Base-by-base conservation (phyloP, 1,140 invertebrate species). In the Penaeus chinensis region DNA sequence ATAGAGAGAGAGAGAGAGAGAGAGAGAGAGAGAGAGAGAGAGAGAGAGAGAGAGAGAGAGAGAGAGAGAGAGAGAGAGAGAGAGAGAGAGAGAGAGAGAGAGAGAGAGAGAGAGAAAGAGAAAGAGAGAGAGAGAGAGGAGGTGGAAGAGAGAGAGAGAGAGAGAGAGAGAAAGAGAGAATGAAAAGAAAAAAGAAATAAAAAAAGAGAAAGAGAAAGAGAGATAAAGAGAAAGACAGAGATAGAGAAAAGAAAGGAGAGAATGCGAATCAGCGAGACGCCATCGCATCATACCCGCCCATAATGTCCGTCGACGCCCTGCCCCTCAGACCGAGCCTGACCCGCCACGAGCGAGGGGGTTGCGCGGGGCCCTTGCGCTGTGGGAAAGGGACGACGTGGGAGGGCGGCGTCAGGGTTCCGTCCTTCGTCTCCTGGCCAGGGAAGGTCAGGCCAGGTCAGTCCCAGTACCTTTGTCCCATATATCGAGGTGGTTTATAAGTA, bases 341-440 rank as follows among this genome's bases (percentile, higher is more conserved):
- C 27, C 85, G 89, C 4, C 89, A 87, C 32, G 85, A 90, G 82
- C 65, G 90, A 47, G 90, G 90, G 7, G 90, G 90, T 4, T 83
- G 88, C 78, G 90, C 90, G 4, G 90, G 90, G 1, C 69, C 77
- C 13, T 83, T 90, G 76, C 89, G 90, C 24, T 90, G 90, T 65
- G 90, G 90, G n/a, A 91, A 91, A 60, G 90, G 90, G 27, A 90
- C 88, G 42, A 89, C 90, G 2, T 90, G 85, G 89, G 90, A 91
- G 71, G 90, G 90, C 0, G 90, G 90, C 22, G 85, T 90, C 61
- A 63, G 90, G 69, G 90, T 90, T 2, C 90, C 90, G 5, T 27
- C 83, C 63, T 85, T 90, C 76, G 89, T 89, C n/a, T 71, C 78
- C 54, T 89, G 89, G 89, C 86, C 83, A 24, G 22, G 77, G 16